These are phyloP conservation scores for Phaethornis superciliosus DNA, from an alignment of 2,113 vertebrate genomes.

Conservation along the genomic window DNA sequence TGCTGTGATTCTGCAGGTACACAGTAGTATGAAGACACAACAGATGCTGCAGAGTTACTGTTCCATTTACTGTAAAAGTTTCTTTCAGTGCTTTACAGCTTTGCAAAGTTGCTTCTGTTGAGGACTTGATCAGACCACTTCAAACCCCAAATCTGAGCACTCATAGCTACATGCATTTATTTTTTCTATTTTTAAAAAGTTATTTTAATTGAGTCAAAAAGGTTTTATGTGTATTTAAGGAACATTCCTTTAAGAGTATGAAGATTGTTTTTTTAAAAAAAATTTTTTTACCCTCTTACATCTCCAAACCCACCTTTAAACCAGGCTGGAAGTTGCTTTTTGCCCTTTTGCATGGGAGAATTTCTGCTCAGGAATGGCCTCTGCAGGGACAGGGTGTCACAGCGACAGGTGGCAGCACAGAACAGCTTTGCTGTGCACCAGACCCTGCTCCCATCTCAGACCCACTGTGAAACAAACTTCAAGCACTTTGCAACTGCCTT, in stretches of 20 bases:
- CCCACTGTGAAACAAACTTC: not conserved
- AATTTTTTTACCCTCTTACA: not conserved
- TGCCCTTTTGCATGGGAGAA: not conserved
- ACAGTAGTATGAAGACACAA: not conserved
- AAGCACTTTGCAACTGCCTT: not conserved
- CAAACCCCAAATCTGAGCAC: accelerated
- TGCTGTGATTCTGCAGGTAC: not conserved
- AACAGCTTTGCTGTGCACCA: not conserved
- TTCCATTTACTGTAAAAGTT: not conserved
- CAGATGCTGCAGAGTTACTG: not conserved
- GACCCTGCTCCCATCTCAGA: not conserved
- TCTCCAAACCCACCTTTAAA: not conserved
- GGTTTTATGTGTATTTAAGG: not conserved
- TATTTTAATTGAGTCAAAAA: no score
- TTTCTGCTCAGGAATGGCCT: not conserved
- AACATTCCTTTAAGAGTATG: not conserved
- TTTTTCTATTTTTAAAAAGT: not conserved
- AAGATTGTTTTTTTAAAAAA: not conserved
- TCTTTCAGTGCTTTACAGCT: not conserved
- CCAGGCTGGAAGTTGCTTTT: not conserved
- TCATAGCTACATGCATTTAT: not conserved
- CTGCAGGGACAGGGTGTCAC: not conserved
- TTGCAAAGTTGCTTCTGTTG: not conserved
- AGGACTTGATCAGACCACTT: not conserved
- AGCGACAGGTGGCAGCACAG: conserved; percentile 47